Conservation (phyloP, 2,797 vertebrate genomes). For the Characodon lateralis region DNA sequence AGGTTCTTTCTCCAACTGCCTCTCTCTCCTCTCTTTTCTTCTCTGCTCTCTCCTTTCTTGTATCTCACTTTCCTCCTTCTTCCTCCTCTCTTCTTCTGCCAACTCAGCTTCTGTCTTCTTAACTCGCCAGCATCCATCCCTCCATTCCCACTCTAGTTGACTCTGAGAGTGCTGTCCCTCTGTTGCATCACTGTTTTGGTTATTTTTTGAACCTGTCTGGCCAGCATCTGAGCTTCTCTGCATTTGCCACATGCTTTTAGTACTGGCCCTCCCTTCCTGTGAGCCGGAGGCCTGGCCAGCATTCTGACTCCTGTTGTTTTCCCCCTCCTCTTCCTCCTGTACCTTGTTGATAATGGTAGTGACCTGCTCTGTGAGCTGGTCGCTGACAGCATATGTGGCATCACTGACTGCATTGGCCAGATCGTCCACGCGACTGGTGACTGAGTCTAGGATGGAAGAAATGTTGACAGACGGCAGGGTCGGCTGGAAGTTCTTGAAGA, state of each 20-base stretch:
- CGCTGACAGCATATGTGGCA: conserved; percentile 87
- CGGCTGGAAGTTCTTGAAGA: conserved; percentile 93
- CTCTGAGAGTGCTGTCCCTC: conserved; percentile 32
- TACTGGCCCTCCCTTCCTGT: conserved; percentile 48
- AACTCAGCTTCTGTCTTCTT: conserved; percentile 71
- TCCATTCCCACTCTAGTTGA: conserved; percentile 79
- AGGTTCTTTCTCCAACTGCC: conserved; percentile 62
- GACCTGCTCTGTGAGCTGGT: conserved; percentile 92
- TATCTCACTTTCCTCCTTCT: conserved; percentile 57
- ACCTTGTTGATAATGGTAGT: conserved; percentile 88
- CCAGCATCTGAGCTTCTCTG: conserved; percentile 34
- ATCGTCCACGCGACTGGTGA: conserved; percentile 89
- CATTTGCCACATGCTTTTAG: conserved; percentile 62
- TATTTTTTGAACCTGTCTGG: conserved; percentile 30
- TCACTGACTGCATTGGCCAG: conserved; percentile 87
- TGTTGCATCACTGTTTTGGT: conserved; percentile 18
- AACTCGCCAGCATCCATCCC: conserved; percentile 77
- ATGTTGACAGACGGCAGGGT: conserved; percentile 88
- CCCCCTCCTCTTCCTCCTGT: conserved; percentile 75
- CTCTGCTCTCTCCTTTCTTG: conserved; percentile 64
- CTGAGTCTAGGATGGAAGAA: conserved; percentile 88
- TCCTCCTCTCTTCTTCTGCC: conserved; percentile 66
- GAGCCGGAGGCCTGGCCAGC: conserved; percentile 19
- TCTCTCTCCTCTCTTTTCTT: conserved; percentile 63
- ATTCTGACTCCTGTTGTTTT: conserved; percentile 39